Percentiles rank a stretch among this genome's conserved stretches.
Conservation (phyloP, 2,797 vertebrate species). For the Nasua narica region DNA sequence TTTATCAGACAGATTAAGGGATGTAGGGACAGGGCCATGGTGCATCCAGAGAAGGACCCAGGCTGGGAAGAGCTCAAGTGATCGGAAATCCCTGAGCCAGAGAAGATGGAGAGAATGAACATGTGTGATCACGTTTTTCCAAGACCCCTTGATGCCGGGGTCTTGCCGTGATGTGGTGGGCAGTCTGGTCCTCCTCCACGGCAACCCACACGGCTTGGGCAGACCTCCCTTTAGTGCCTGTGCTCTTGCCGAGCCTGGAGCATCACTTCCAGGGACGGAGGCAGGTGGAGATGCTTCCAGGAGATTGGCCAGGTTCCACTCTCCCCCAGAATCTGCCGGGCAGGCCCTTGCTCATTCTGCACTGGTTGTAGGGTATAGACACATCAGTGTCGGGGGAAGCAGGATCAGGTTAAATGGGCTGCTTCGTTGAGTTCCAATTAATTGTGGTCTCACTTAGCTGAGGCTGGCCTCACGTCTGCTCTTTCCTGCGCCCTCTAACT, state of each 20-base stretch:
- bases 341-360: background rate
- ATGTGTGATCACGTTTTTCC: background rate
- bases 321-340: background rate
- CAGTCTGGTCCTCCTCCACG: accelerated
- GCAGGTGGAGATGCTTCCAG: background rate
- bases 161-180: background rate
- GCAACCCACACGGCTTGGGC: background rate
- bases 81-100: background rate
- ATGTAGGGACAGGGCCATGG: accelerated
- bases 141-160: accelerated
- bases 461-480: background rate
- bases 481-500: accelerated
- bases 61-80: too few relatives aligned
- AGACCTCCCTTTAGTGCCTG: background rate
- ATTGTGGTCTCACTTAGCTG: background rate
- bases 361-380: accelerated
- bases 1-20: background rate
- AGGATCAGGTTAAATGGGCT: accelerated
- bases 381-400: accelerated
- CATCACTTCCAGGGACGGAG: too few relatives aligned
- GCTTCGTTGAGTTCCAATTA: background rate
- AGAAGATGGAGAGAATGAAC: accelerated
- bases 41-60: accelerated
- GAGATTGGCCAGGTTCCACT: background rate
- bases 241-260: background rate